Evolutionary conservation across 2,797 vertebrate genomes (phyloP), one percentile per base, ranked within the genome.

Genomic region (Aplochiton taeniatus): DNA sequence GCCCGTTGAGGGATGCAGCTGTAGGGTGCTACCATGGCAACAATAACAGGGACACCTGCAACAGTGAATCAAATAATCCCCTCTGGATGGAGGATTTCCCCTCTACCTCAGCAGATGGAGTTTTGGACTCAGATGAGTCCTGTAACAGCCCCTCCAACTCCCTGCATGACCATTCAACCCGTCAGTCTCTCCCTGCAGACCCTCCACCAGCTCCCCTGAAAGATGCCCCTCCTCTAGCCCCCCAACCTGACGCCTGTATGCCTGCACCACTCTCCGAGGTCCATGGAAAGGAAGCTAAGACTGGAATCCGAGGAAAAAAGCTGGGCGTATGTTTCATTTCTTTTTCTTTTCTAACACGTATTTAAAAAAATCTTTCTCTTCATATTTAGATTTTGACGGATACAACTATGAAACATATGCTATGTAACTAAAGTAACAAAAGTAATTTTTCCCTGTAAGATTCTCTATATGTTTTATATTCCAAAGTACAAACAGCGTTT

Each of bases 241-340:
- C 94, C 42, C 92, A 91, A 3, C 95, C 96, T 0, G 93, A 94
- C 0, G 75, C 94, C 73, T 95, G 95, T 83, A 98, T 98, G 96
- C 95, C 95, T 4, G 94, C 97, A 55, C 89, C 89, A 48, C 85
- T 84, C 79, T 92, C 92, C 0, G 94, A 95, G 8, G 75, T 73
- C 48, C 81, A 83, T 0, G 72, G 80, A 4, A 92, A 87, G 48
- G 70, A 68, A 4, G 64, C 64, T 9, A 92, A 85, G 66, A 66
- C 80, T 0, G 56, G 77, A n/a, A 46, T 68, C 59, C 90, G 83
- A 17, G 75, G 73, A 58, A 95, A 91, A 74, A 94, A 88, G 8
- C 0, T 71, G 0, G 81, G 55, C 52, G 88, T 91, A 75, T 87
- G 87, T 85, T 65, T 55, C 8, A 31, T 19, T 55, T 20, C 19